Base-by-base conservation (phyloP, 2,113 vertebrate genomes). In the Malurus alboscapulatus region DNA sequence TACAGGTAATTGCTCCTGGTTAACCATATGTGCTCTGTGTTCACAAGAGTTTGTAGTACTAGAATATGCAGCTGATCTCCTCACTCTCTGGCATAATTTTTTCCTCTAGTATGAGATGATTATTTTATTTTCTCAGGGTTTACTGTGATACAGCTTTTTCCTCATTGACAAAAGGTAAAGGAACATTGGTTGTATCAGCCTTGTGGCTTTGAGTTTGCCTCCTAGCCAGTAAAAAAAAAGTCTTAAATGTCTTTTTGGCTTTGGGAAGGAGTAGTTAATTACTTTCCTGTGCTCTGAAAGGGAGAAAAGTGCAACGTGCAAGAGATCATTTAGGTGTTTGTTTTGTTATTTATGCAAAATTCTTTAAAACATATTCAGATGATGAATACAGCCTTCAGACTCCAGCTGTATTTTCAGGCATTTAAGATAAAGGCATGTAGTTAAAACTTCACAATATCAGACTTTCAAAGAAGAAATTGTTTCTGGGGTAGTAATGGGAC, bases 1-100 rank as follows among this genome's bases (percentile, higher is more conserved):
- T 99, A 90, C 99, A 99, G 98, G 99, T 99, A 97, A 95, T 74
- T 88, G 48, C 26, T 5, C 3, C 36, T 48, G n/a, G 15, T 72
- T 88, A 25, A 34, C 21, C 7, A 0, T 68, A 22, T 57, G 22
- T 80, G 50, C 86, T 65, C 48, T 13, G 9, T 72, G 7, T 45
- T 85, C 82, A 29, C 1, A 10, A 20, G 57, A 27, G 7, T 83
- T 83, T 61, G 25, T 69, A 30, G 45, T 17, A 51, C 12, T 67
- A 47, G 25, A 54, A 62, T 62, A 66, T 73, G 61, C 15, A n/a
- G n/a, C 36, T 72, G n/a, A 55, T 67, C 38, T 82, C 15, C 24
- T 40, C 51, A 14, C 7, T 54, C 14, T 51, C 21, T 89, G 38
- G 16, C 3, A 1, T 86, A 67, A 12, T 10, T n/a, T 68, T 80